Base-by-base conservation (phyloP, 2,797 vertebrate genomes). In the Acrossocheilus wenchowensis region DNA sequence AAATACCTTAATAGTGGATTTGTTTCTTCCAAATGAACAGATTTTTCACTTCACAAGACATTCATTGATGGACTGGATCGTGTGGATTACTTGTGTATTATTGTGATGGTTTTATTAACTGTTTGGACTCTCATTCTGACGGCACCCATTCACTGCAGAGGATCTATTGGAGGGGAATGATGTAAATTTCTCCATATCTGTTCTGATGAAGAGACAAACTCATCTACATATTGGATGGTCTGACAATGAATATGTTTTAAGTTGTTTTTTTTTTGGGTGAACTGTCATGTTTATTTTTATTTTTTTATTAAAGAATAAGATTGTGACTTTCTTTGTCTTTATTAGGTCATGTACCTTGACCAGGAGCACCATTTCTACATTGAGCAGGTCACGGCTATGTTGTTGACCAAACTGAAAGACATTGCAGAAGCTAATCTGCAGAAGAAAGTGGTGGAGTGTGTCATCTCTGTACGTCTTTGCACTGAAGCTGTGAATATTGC, bases 381-480 rank as follows among this genome's bases (percentile, higher is more conserved):
- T 74, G 95, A 96, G 50, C 96, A 97, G 90, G 93, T 96, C 86
- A 95, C 94, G 41, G 96, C 95, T 50, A 96, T 96, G 95, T 85
- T 97, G 45, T 39, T 97, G 89, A 96, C 95, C n/a, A 97, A 97
- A 90, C 88, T 96, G 80, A 97, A 96, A 87, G 95, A 96, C 89
- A 96, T 94, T 41, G 96, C 96, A 62, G 95, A 97, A 86, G 93
- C 93, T 89, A 95, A 93, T 84, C 92, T 96, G 68, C 96, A 96
- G 92, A 97, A 96, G 81, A 94, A 95, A 89, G 95, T 96, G 57
- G 93, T 94, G 60, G 96, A 96, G 88, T 96, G 95, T 91, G 96
- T 96, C 92, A 96, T 97, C 92, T 97, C 96, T 90, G 96, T 97
- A 93, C 94, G 96, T 95, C 36, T 80, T 75, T 52, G 41, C 23